A percentile compares a stretch with the other conserved stretches of the same genome.
phyloP scores from a whole-genome alignment of 1,140 invertebrate genomes.

The Belonocnema kinseyi region DNA sequence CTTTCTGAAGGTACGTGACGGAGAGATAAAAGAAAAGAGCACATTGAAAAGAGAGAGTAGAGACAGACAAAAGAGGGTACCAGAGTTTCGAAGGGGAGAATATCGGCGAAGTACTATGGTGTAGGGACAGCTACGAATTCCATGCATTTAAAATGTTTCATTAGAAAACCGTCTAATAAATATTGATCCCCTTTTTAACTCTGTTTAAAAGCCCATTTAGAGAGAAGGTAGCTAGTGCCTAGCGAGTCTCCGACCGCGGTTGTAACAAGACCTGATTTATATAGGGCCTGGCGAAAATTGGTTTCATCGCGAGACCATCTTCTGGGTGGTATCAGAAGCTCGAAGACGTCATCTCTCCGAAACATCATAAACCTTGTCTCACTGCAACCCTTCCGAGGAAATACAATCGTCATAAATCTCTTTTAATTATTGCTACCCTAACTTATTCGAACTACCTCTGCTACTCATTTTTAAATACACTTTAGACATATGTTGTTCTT shows the following conservation, averaged over 20 bases:
- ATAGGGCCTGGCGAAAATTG: slow-evolving; percentile 68
- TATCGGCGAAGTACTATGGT: slow-evolving; percentile 16
- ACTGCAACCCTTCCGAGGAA: neutral
- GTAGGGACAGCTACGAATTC: slow-evolving; percentile 50
- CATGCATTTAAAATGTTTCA: slow-evolving; percentile 73
- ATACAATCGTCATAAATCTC: neutral
- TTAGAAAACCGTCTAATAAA: slow-evolving; percentile 71
- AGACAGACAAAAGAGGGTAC: slow-evolving; percentile 34
- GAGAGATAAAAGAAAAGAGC: neutral
- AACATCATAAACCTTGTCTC: neutral
- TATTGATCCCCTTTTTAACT: slow-evolving; percentile 63
- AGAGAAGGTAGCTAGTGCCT: slow-evolving; percentile 17
- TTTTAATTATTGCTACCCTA: too few relatives aligned
- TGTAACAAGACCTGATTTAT: slow-evolving; percentile 73
- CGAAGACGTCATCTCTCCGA: neutral
- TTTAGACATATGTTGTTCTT: too few relatives aligned
- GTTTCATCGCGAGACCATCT: slow-evolving; percentile 67
- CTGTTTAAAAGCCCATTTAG: slow-evolving; percentile 56
- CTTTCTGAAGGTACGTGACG: slow-evolving; percentile 18
- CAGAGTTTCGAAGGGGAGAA: slow-evolving; percentile 24
- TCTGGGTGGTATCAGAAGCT: slow-evolving; percentile 60
- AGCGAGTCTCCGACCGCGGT: slow-evolving; percentile 47
- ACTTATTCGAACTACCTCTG: too few relatives aligned
- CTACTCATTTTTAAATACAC: too few relatives aligned
- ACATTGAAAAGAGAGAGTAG: slow-evolving; percentile 22